Evolutionary conservation across 2,113 vertebrate species (phyloP).

Genomic region (Octodon degus): DNA sequence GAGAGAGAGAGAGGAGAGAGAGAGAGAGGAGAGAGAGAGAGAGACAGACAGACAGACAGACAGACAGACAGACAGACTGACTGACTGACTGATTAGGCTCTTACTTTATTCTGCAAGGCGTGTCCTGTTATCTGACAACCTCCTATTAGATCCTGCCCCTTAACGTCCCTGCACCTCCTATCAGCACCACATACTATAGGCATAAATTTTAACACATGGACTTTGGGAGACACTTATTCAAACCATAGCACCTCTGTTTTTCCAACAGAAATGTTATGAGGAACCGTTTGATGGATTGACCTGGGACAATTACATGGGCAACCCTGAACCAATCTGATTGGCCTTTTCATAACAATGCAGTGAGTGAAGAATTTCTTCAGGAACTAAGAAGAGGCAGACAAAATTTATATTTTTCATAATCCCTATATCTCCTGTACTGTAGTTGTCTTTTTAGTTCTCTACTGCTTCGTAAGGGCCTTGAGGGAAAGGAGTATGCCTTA

Average conservation of each 20-base stretch:
- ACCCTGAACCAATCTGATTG: background rate
- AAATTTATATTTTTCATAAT: background rate
- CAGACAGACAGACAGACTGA: background rate
- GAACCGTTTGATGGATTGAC: background rate
- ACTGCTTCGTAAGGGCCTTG: slow-evolving; percentile 19
- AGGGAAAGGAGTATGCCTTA: slow-evolving; percentile 28
- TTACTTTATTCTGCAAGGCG: background rate
- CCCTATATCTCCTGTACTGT: background rate
- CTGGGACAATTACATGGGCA: background rate
- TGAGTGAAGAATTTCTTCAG: background rate
- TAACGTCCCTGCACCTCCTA: too few relatives aligned
- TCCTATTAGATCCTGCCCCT: background rate
- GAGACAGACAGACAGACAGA: background rate
- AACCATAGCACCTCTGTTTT: background rate
- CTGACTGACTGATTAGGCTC: background rate
- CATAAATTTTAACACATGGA: background rate
- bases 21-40: too few relatives aligned
- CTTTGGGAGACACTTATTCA: background rate
- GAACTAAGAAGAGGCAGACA: background rate
- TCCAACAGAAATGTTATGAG: background rate
- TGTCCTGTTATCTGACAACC: background rate
- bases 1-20: background rate
- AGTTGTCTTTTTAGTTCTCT: slow-evolving; percentile 5
- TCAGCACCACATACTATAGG: background rate
- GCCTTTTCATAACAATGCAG: background rate